These are phyloP conservation scores for Rallus crepitans DNA, from an alignment of 2,797 vertebrate genomes.

Conservation along the genomic window DNA sequence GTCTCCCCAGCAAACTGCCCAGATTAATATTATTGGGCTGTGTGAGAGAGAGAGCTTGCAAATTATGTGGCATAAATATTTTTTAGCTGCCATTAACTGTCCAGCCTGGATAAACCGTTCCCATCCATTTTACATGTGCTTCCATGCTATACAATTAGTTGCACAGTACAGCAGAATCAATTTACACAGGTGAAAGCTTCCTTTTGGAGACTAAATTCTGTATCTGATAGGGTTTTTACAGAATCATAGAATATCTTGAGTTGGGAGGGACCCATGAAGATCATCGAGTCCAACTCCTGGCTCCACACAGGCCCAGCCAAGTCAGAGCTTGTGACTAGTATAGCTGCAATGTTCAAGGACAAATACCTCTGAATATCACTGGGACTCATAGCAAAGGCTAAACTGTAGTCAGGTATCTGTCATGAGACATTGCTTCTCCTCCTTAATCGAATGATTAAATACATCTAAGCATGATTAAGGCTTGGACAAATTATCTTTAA, in stretches of 20 bases:
- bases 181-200: neutral
- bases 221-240: neutral
- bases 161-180: neutral
- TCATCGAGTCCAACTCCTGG: too few species aligned
- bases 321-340: too few species aligned
- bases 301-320: too few species aligned
- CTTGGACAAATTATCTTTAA: neutral
- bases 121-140: neutral
- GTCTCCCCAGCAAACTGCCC: neutral
- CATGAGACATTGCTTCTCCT: neutral
- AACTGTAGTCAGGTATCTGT: neutral
- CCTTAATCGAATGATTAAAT: neutral
- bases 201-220: neutral
- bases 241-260: too few species aligned
- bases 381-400: neutral
- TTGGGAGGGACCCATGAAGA: too few species aligned
- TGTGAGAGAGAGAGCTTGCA: neutral
- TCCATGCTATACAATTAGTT: neutral
- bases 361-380: neutral
- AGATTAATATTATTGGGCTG: neutral
- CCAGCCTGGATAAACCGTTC: neutral
- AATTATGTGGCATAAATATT: neutral
- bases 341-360: neutral
- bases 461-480: neutral
- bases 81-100: neutral